phyloP scores from a whole-genome alignment of 2,888 invertebrate genomes.

The Hartigia nigra region DNA sequence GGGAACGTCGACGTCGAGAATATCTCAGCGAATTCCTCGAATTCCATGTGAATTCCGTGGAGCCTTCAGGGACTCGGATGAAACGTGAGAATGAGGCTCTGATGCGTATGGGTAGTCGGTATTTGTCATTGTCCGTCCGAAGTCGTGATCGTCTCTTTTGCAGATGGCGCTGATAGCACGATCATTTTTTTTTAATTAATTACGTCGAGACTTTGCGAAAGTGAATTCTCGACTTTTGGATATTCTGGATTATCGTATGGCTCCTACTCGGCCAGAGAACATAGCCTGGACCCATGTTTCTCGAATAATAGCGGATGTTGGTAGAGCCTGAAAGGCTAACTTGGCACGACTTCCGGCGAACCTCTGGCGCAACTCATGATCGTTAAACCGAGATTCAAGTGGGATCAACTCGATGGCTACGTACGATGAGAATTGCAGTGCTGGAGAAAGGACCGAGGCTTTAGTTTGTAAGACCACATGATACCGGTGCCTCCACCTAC shows the following conservation, averaged over 20 bases:
- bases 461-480: neutral
- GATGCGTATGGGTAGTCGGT: neutral
- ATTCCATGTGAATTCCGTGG: neutral
- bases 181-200: neutral
- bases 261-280: neutral
- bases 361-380: constrained; percentile 28
- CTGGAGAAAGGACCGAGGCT: neutral
- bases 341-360: constrained; percentile 28
- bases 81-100: neutral
- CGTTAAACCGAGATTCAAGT: constrained; percentile 24
- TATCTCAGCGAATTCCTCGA: neutral
- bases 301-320: neutral
- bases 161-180: neutral
- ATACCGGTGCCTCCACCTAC: neutral
- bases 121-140: neutral
- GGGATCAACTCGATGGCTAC: constrained; percentile 20
- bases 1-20: neutral
- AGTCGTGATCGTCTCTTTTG: neutral
- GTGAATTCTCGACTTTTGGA: neutral
- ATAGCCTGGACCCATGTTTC: neutral
- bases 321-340: constrained; percentile 20
- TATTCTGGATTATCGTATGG: neutral
- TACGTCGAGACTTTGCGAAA: neutral
- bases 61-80: neutral
- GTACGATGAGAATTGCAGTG: neutral